Evolutionary conservation across 2,113 vertebrate species (phyloP).

Genomic region (Furnarius figulus): DNA sequence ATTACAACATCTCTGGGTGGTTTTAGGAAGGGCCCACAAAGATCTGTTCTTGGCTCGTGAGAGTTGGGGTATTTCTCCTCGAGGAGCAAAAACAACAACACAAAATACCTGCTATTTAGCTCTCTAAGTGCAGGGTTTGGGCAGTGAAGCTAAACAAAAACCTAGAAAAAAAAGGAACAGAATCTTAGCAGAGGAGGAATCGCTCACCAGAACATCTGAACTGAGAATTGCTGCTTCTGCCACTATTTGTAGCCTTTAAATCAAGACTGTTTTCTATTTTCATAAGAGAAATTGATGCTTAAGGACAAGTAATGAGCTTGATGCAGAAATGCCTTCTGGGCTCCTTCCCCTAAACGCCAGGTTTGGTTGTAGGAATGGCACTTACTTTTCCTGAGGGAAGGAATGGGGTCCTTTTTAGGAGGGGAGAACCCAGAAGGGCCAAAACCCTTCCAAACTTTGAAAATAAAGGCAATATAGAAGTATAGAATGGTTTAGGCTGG

Average conservation of each 20-base stretch:
- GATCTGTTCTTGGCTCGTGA: not conserved
- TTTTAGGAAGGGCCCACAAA: not conserved
- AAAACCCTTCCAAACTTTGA: fast-evolving
- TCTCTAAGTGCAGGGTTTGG: not conserved
- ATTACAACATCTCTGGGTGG: not conserved
- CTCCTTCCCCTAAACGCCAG: not conserved
- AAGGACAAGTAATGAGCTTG: not conserved
- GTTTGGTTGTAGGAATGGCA: not conserved
- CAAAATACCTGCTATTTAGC: not conserved
- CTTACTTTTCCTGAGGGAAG: not conserved
- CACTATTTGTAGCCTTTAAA: not conserved
- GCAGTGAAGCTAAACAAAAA: not conserved
- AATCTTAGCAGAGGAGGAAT: constrained; percentile 24
- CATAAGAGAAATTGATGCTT: not conserved
- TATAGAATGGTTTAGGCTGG: not conserved
- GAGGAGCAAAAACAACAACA: not conserved
- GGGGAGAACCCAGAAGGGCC: not conserved
- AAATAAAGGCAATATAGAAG: not conserved
- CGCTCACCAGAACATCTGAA: not conserved
- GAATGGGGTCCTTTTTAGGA: not conserved
- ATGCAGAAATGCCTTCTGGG: not conserved
- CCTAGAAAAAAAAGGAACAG: not conserved
- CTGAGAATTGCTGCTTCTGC: not conserved
- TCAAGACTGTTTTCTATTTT: not conserved
- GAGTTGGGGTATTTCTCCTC: not conserved